A percentile compares a stretch with the other conserved stretches of the same genome.
phyloP scores from a whole-genome alignment of 2,113 vertebrate species.

The Delphinapterus leucas region DNA sequence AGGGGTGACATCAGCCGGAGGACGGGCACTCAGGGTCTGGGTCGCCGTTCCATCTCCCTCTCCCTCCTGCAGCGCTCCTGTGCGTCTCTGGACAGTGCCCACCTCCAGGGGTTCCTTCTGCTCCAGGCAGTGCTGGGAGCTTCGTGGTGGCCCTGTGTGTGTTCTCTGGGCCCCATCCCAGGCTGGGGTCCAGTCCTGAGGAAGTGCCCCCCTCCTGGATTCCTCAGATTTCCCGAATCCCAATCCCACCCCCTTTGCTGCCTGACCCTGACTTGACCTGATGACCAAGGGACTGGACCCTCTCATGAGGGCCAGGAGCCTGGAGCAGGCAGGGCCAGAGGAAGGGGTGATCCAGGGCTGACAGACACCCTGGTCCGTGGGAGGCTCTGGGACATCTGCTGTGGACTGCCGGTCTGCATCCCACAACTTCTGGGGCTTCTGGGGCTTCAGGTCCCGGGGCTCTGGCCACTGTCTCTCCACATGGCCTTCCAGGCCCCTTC shows the following conservation, averaged over 20 bases:
- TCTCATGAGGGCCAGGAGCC: background rate
- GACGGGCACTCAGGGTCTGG: too few species aligned
- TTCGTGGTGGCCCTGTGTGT: background rate
- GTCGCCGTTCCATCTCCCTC: background rate
- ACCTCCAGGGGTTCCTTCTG: background rate
- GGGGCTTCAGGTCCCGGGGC: background rate
- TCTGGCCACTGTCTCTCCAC: background rate
- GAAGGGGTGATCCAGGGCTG: rapidly evolving
- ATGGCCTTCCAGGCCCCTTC: background rate
- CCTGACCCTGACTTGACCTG: too few species aligned
- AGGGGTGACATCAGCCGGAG: too few species aligned
- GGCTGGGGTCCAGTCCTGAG: background rate
- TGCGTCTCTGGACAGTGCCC: rapidly evolving
- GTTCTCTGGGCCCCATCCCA: background rate
- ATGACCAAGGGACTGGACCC: too few species aligned
- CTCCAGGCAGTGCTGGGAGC: too few species aligned
- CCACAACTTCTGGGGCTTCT: background rate
- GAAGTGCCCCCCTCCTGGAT: rapidly evolving
- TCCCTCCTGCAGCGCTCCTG: too few species aligned
- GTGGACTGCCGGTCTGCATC: rapidly evolving
- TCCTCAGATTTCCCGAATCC: background rate
- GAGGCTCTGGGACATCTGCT: background rate
- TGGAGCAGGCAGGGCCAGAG: background rate
- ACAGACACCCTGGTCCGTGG: rapidly evolving
- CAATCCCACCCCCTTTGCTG: too few species aligned